These are phyloP conservation scores for Pantherophis guttatus DNA, from an alignment of 2,113 vertebrate species.

Conservation along the genomic window DNA sequence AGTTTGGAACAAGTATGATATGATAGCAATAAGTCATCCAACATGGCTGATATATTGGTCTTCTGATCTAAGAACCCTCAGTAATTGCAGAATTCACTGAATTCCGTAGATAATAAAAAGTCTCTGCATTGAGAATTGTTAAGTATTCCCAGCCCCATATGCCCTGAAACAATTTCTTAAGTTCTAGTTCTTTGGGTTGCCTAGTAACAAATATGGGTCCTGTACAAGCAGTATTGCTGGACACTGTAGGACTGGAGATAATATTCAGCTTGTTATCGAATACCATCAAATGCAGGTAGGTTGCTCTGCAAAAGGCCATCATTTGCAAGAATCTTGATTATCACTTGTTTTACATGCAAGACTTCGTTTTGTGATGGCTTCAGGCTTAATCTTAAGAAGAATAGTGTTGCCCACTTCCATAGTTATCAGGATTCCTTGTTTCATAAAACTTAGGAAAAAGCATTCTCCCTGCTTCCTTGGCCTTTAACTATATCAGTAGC, in stretches of 20 bases:
- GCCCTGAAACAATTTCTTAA: neutral
- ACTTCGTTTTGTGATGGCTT: neutral
- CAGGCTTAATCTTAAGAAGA: neutral
- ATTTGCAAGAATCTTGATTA: neutral
- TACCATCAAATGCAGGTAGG: neutral
- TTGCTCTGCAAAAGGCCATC: neutral
- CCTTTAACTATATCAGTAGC: neutral
- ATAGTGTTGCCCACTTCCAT: neutral
- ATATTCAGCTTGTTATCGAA: neutral
- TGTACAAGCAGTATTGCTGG: neutral
- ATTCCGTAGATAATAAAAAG: neutral
- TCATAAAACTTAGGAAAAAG: neutral
- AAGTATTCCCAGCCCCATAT: neutral
- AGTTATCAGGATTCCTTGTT: too few relatives aligned
- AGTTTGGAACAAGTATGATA: neutral
- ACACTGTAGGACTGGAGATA: neutral
- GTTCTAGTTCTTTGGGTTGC: neutral
- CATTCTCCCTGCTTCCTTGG: neutral
- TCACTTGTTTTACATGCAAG: neutral
- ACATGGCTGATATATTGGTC: neutral
- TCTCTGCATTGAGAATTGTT: neutral
- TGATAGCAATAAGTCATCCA: neutral
- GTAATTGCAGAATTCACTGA: neutral
- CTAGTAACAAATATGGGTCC: neutral
- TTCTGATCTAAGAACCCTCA: neutral